A percentile compares a stretch with the other conserved stretches of the same genome.
Evolutionary conservation across 2,888 invertebrate species (phyloP).

Genomic region (Scotopteryx bipunctaria): DNA sequence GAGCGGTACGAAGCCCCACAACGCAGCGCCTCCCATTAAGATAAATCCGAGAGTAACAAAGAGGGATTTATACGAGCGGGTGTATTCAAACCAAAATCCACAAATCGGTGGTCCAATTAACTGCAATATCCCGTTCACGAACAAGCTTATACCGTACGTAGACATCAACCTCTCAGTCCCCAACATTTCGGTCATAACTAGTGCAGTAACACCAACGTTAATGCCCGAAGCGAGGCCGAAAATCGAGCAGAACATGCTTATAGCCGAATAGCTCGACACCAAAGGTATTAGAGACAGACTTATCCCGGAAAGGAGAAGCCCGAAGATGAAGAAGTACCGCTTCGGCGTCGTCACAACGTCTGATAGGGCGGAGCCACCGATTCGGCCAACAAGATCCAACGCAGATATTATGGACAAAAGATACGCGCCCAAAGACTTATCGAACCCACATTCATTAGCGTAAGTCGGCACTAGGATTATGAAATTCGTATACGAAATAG

Average conservation of each 20-base stretch:
- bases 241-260: conserved; percentile 88
- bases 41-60: conserved; percentile 89
- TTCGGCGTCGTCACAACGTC: conserved; percentile 90
- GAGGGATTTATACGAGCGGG: conserved; percentile 87
- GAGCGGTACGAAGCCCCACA: conserved; percentile 91
- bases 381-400: conserved; percentile 91
- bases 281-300: conserved; percentile 88
- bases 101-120: conserved; percentile 93
- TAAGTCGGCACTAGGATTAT: conserved; percentile 91
- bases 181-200: conserved; percentile 94
- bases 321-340: conserved; percentile 92
- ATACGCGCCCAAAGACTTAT: conserved; percentile 88
- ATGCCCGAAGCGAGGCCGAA: conserved; percentile 93
- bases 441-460: conserved; percentile 87
- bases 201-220: conserved; percentile 93
- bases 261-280: conserved; percentile 84
- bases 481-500: conserved; percentile 94
- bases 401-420: conserved; percentile 91
- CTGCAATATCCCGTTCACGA: conserved; percentile 92
- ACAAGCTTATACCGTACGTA: conserved; percentile 93
- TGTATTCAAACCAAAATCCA: conserved; percentile 86
- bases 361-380: conserved; percentile 93
- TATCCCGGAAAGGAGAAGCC: conserved; percentile 89
- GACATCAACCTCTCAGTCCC: conserved; percentile 93
- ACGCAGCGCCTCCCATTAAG: conserved; percentile 86